Evolutionary conservation across 53 echinoderm and acorn worm genomes (phyloP), one percentile per base, ranked within the genome.

Genomic region (Temnopleurus reevesii): DNA sequence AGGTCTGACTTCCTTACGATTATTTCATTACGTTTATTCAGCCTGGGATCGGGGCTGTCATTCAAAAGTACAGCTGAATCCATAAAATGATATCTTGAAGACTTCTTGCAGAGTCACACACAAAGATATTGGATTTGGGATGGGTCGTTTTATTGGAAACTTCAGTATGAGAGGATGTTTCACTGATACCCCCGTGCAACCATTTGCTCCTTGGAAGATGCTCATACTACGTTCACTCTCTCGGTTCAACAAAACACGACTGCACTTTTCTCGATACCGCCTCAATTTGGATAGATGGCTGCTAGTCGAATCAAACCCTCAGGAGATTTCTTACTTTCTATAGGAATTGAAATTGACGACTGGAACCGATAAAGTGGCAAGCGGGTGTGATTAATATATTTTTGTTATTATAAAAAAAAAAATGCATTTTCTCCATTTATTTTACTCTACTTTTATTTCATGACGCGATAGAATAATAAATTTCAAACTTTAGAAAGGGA

Each of bases 171-270:
- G 55, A 15, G 41, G 71, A 36, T 19, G 21, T 8, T 15, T 7
- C 21, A 56, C 56, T n/a, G n/a, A 56, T 49, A 56, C 24, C 71
- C n/a, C 34, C 34, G 2, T 58, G 27, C 24, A n/a, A n/a, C n/a
- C n/a, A n/a, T n/a, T n/a, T n/a, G n/a, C n/a, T n/a, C n/a, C n/a
- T n/a, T n/a, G n/a, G n/a, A n/a, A n/a, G n/a, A n/a, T n/a, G n/a
- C n/a, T n/a, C n/a, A n/a, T n/a, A n/a, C n/a, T n/a, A n/a, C n/a
- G n/a, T n/a, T n/a, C n/a, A n/a, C n/a, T n/a, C n/a, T n/a, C n/a
- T n/a, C 79, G 79, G 79, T 79, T 79, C 79, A 49, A 46, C 79
- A 46, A 79, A 79, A 79, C 79, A 79, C 79, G 13, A 47, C 27
- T 79, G 79, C 79, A 79, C 79, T 79, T 79, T 79, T 30, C 51